Base-by-base conservation (phyloP, 53 echinoderm and acorn worm species). In the Holothuria leucospilota region DNA sequence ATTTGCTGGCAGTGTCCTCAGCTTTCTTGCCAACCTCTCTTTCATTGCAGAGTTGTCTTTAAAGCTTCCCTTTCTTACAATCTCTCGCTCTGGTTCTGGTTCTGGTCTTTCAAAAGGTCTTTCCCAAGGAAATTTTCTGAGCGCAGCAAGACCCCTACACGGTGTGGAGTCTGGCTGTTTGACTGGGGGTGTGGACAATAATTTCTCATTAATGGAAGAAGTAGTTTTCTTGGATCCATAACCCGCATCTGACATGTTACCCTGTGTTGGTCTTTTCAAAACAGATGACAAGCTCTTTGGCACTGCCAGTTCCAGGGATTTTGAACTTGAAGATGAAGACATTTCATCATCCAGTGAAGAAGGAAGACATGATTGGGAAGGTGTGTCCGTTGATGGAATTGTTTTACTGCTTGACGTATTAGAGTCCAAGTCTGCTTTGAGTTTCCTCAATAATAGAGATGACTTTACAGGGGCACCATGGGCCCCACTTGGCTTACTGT, bases 11-110 rank as follows among this genome's bases (percentile, higher is more conserved):
- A 83, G 68, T 41, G 12, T 64, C 41, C 46, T 64, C 25, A 83
- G 84, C 41, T 66, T 64, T 20, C 25, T 66, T 14, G 84, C 84
- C 6, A 83, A 42, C 23, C 84, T 64, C 66, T 40, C 21, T 66
- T 83, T 83, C 13, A 83, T 83, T 38, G 63, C 84, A 23, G 80
- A 61, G 20, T 80, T 80, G 56, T 80, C 80, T 61, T 80, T 59
- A 61, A 80, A 60, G 56, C 80, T 80, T 39, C 80, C 80, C 38
- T 80, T 80, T 29, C 61, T 80, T 13, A 80, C 80, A 39, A 39
- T n/a, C 10, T 18, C 58, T 38, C 9, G 8, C 16, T 20, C 21
- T 59, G 15, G 58, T 15, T 30, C 30, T 29, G 61, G 29, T 24
- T 80, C 60, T 8, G 8, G 80, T 38, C 28, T 80, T 27, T 60